A percentile compares a stretch with the other conserved stretches of the same genome.
Evolutionary conservation across 2,113 vertebrate genomes (phyloP).

Genomic region (Misgurnus mizolepis): DNA sequence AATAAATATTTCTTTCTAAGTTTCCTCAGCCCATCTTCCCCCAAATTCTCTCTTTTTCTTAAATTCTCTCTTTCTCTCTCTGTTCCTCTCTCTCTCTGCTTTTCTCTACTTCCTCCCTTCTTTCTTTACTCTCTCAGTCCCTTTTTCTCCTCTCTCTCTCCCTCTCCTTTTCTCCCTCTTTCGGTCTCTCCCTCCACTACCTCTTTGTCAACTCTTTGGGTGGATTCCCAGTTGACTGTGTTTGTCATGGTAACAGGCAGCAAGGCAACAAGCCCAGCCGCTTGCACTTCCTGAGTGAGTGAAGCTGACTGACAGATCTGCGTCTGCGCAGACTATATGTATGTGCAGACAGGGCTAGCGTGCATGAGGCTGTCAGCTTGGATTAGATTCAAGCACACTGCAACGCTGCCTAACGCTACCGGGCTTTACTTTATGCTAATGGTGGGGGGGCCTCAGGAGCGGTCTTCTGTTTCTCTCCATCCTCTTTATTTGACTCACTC

Average conservation of each 20-base stretch:
- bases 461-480: slow-evolving; percentile 37
- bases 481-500: neutral
- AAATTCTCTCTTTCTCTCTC: slow-evolving; percentile 12
- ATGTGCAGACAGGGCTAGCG: slow-evolving; percentile 61
- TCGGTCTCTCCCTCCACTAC: slow-evolving; percentile 45
- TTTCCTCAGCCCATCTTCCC: neutral
- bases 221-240: slow-evolving; percentile 80
- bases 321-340: slow-evolving; percentile 48
- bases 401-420: slow-evolving; percentile 63
- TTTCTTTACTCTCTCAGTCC: slow-evolving; percentile 5
- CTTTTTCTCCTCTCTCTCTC: slow-evolving; percentile 10
- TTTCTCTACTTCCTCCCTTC: neutral
- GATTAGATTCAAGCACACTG: slow-evolving; percentile 75
- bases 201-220: slow-evolving; percentile 75
- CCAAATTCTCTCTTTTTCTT: slow-evolving; percentile 9
- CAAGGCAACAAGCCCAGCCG: slow-evolving; percentile 73
- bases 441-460: slow-evolving; percentile 50
- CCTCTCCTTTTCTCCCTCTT: slow-evolving; percentile 18
- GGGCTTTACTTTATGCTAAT: slow-evolving; percentile 60
- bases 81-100: slow-evolving; percentile 2
- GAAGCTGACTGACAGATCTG: slow-evolving; percentile 57
- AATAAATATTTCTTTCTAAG: slow-evolving; percentile 43
- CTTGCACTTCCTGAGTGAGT: slow-evolving; percentile 74
- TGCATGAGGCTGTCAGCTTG: slow-evolving; percentile 75
- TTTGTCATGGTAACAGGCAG: slow-evolving; percentile 81